Conservation (phyloP, 2,113 vertebrate species). For the Myocastor coypus region DNA sequence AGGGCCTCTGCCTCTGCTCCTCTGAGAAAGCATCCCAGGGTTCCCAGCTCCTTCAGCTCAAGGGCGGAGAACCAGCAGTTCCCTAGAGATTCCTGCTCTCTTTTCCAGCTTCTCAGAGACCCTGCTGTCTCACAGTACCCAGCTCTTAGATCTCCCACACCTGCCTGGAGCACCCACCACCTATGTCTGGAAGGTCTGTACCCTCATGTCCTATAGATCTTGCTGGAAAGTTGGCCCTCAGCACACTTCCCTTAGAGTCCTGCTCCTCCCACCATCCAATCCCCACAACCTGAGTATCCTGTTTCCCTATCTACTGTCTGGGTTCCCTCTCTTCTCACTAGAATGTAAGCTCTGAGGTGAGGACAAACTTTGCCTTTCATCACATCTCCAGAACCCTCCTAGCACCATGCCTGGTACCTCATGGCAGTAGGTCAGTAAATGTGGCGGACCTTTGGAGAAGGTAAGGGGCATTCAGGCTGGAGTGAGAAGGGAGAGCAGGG, state of each 20-base stretch:
- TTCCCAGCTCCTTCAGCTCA: not conserved
- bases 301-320: not conserved
- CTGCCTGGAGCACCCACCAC: not conserved
- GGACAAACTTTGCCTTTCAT: not conserved
- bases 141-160: not conserved
- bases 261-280: accelerated
- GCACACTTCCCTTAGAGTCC: not conserved
- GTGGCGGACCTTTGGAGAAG: not conserved
- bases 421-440: not conserved
- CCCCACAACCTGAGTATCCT: no score
- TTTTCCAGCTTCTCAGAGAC: not conserved
- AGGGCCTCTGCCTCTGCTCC: not conserved
- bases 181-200: not conserved
- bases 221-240: not conserved
- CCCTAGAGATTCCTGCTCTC: not conserved
- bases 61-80: not conserved
- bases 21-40: not conserved
- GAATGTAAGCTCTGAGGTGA: not conserved
- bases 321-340: not conserved
- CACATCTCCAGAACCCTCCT: accelerated
- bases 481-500: not conserved
- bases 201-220: not conserved
- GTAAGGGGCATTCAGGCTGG: not conserved
- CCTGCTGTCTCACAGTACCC: not conserved
- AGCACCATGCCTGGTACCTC: not conserved